Conservation (phyloP, 1,140 invertebrate genomes). For the Drosophila pseudoananassae region DNA sequence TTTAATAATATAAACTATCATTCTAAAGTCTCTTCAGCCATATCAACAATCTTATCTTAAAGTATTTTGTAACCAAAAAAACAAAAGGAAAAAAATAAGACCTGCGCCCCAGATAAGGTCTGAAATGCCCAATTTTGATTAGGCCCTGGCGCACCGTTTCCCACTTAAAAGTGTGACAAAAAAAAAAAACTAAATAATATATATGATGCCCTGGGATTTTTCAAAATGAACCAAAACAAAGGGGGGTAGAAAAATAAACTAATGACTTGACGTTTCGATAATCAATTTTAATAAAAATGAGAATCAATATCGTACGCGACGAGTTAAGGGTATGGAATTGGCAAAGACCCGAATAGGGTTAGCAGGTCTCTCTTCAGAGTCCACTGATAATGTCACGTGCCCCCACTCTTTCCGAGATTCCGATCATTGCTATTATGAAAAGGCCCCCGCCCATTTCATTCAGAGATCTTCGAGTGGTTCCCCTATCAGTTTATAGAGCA, state of each 20-base stretch:
- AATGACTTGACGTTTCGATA: constrained; percentile 6
- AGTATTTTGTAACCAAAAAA: constrained; percentile 66
- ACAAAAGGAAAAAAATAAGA: constrained; percentile 42
- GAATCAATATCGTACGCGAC: constrained; percentile 4
- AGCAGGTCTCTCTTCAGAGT: constrained; percentile 7
- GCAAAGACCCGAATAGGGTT: constrained; percentile 13
- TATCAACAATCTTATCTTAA: constrained; percentile 71
- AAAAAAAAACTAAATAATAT: constrained; percentile 27
- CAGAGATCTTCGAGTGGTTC: constrained; percentile 47
- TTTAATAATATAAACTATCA: constrained; percentile 72
- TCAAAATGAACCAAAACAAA: constrained; percentile 28
- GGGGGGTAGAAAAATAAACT: constrained; percentile 26
- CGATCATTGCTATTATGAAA: constrained; percentile 34
- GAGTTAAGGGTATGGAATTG: constrained; percentile 4
- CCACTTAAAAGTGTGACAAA: constrained; percentile 19
- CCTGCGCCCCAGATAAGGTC: constrained; percentile 52
- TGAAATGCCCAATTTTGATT: constrained; percentile 69
- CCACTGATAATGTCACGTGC: constrained; percentile 46
- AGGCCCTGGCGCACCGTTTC: constrained; percentile 35
- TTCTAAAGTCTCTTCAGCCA: constrained; percentile 41
- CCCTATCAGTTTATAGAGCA: constrained; percentile 38
- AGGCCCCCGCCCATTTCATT: constrained; percentile 34
- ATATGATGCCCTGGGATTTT: not conserved
- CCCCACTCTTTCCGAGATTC: constrained; percentile 28
- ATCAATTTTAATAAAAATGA: constrained; percentile 45